Evolutionary conservation across 2,797 vertebrate genomes (phyloP).

Genomic region (Dicrostonyx torquatus): DNA sequence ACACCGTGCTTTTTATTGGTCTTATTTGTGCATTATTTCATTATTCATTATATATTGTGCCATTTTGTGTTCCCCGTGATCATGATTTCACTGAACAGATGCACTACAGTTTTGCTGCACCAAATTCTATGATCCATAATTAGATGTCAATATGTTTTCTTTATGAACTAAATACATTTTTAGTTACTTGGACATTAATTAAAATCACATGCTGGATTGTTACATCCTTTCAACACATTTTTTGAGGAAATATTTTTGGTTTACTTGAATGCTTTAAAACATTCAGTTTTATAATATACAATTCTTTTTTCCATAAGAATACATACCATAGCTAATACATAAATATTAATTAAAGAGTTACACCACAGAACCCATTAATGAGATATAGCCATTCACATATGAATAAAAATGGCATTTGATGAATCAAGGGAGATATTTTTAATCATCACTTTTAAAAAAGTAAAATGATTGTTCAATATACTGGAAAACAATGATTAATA

Average conservation of each 20-base stretch:
- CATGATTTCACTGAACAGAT: conserved; percentile 89
- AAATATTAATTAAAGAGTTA: conserved; percentile 80
- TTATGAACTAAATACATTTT: conserved; percentile 90
- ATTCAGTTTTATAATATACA: conserved; percentile 80
- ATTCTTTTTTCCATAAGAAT: conserved; percentile 68
- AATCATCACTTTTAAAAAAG: conserved; percentile 59
- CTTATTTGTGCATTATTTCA: conserved; percentile 86
- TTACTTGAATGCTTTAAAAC: conserved; percentile 82
- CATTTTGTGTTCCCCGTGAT: conserved; percentile 85
- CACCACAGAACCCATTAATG: conserved; percentile 71
- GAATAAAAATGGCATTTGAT: conserved; percentile 65
- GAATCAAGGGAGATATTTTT: conserved; percentile 64
- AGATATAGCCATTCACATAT: conserved; percentile 64
- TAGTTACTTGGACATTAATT: conserved; percentile 90
- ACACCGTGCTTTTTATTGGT: conserved; percentile 81
- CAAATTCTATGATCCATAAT: conserved; percentile 89
- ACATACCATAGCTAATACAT: conserved; percentile 71
- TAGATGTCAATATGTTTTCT: conserved; percentile 90
- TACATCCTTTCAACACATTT: conserved; percentile 87
- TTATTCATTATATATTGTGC: conserved; percentile 86
- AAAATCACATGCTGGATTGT: conserved; percentile 88
- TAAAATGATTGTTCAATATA: conserved; percentile 47
- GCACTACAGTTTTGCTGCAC: conserved; percentile 86
- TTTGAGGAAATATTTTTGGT: conserved; percentile 87
- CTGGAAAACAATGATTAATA: conserved; percentile 27